A percentile compares a stretch with the other conserved stretches of the same genome.
Conservation (phyloP, 2,888 invertebrate species). For the Eumerus sabulonum region DNA sequence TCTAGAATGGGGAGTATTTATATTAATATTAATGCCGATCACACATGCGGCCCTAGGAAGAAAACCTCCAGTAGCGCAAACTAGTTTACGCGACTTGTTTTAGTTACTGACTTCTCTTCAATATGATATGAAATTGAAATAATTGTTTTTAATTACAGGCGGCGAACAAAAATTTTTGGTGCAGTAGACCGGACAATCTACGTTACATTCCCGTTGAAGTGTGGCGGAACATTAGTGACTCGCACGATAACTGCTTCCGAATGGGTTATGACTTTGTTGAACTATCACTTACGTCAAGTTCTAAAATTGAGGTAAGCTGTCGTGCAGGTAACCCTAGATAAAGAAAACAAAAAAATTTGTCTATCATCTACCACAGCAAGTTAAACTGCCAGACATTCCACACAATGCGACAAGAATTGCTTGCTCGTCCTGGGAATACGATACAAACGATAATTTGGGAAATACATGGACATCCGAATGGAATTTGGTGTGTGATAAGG, state of each 20-base stretch:
- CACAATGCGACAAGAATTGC: conserved; percentile 78
- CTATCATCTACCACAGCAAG: no score
- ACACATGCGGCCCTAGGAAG: no score
- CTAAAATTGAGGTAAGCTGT: conserved; percentile 71
- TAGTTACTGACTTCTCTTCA: no score
- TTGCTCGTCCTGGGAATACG: conserved; percentile 84
- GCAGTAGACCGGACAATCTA: conserved; percentile 82
- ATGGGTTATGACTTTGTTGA: conserved; percentile 79
- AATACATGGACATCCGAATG: conserved; percentile 88
- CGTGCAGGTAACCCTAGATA: no score
- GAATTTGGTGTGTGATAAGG: conserved; percentile 87
- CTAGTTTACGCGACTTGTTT: no score
- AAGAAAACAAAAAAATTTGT: no score
- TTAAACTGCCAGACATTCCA: conserved; percentile 74
- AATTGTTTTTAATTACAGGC: conserved; percentile 78
- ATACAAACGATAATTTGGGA: conserved; percentile 80
- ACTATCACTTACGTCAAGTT: conserved; percentile 68
- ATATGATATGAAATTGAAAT: no score
- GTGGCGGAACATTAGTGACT: conserved; percentile 86
- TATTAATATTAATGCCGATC: no score
- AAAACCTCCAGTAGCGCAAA: no score
- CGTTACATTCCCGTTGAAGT: conserved; percentile 80
- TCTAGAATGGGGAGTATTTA: no score
- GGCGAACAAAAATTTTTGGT: conserved; percentile 85
- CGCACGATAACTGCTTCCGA: conserved; percentile 82